Evolutionary conservation across 1,140 invertebrate genomes (phyloP).

Genomic region (Notospermus geniculatus): DNA sequence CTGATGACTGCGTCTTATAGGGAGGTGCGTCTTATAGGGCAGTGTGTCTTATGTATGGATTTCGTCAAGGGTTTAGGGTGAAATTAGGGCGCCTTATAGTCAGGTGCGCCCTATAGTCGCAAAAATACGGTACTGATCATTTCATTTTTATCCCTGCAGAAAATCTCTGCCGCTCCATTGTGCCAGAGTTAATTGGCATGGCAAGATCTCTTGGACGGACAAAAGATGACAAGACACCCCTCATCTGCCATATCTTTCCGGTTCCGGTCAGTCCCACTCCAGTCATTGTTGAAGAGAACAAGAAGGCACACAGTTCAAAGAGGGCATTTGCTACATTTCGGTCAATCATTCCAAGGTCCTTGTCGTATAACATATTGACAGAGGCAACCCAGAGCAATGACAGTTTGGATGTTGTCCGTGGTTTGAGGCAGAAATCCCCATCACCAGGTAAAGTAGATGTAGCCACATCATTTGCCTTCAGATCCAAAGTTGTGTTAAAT

Average conservation of each 20-base stretch:
- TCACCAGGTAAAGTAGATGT: background rate
- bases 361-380: constrained; percentile 78
- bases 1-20: too few species aligned
- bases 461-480: too few species aligned
- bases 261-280: constrained; percentile 12
- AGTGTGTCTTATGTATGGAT: too few species aligned
- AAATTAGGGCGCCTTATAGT: too few species aligned
- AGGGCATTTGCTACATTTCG: constrained; percentile 58
- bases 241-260: constrained; percentile 83
- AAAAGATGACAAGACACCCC: constrained; percentile 70
- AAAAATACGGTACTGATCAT: background rate
- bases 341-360: constrained; percentile 86
- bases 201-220: constrained; percentile 80
- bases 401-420: constrained; percentile 20
- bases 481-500: too few species aligned
- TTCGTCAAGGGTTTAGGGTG: too few species aligned
- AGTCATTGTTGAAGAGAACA: constrained; percentile 10
- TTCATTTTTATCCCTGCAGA: constrained; percentile 53
- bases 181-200: constrained; percentile 84
- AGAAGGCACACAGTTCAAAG: constrained; percentile 52
- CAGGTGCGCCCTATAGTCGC: too few species aligned
- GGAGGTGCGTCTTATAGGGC: too few species aligned
- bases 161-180: constrained; percentile 74
- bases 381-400: constrained; percentile 47
- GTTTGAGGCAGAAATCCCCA: constrained; percentile 21